Conservation (phyloP, 2,888 invertebrate species). For the Standfussiana lucernea region DNA sequence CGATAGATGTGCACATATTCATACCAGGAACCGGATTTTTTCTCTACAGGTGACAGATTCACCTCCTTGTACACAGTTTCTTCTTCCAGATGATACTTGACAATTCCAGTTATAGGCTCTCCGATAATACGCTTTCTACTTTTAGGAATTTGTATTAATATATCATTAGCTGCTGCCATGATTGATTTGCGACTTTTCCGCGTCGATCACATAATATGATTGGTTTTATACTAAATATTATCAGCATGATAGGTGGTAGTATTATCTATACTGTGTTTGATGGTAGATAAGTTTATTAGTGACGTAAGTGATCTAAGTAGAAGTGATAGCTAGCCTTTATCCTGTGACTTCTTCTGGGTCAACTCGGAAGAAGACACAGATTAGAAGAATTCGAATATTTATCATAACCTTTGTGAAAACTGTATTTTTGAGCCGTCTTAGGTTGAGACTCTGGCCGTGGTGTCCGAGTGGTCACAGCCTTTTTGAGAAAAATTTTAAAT, state of each 20-base stretch:
- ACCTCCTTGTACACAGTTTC: constrained; percentile 40
- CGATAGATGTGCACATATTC: constrained; percentile 35
- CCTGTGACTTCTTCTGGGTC: background rate
- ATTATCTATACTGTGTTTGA: constrained; percentile 35
- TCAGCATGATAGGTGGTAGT: constrained; percentile 30
- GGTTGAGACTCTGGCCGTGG: no score
- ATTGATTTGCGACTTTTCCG: constrained; percentile 25
- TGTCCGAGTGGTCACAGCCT: no score
- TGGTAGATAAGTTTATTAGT: constrained; percentile 40
- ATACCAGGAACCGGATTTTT: constrained; percentile 20
- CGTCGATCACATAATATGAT: constrained; percentile 43
- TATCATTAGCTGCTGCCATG: constrained; percentile 40
- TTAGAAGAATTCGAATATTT: background rate
- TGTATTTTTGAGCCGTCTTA: no score
- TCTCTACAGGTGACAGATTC: constrained; percentile 18
- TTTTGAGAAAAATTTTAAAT: no score
- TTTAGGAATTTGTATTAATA: constrained; percentile 49
- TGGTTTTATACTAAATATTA: constrained; percentile 51
- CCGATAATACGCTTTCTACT: background rate
- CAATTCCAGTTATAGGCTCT: constrained; percentile 39
- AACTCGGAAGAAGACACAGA: background rate
- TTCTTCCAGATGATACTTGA: constrained; percentile 42
- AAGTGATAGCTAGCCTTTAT: background rate
- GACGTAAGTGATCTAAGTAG: constrained; percentile 29
- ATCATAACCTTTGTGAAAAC: no score